Evolutionary conservation across 2,888 invertebrate species (phyloP).

Genomic region (Pomacea canaliculata): DNA sequence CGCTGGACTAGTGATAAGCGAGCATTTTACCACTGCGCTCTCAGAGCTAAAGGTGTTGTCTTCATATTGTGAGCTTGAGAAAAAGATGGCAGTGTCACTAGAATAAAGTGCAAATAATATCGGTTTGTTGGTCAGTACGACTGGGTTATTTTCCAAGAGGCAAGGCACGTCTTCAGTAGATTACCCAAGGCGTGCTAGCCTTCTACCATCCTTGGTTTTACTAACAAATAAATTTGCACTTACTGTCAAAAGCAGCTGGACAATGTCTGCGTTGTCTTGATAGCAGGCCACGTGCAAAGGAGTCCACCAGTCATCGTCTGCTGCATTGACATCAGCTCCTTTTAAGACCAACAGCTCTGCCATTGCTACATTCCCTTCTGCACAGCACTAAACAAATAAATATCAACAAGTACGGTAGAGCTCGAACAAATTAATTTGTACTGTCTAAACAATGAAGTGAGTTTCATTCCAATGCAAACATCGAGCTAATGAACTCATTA

Average conservation of each 20-base stretch:
- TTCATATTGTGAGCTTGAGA: no score
- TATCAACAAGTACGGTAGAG: not conserved
- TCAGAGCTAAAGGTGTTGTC: no score
- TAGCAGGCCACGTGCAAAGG: constrained; percentile 59
- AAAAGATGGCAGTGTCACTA: no score
- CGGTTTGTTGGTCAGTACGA: no score
- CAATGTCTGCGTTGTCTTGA: constrained; percentile 53
- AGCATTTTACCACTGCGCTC: no score
- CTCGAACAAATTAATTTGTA: not conserved
- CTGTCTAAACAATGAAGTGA: no score
- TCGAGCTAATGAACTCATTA: no score
- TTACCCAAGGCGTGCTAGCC: no score
- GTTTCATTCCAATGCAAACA: no score
- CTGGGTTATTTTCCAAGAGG: not conserved
- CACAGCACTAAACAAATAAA: constrained; percentile 44
- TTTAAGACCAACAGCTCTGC: constrained; percentile 50
- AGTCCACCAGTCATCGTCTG: constrained; percentile 60
- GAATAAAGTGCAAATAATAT: no score
- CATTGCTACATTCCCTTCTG: constrained; percentile 49
- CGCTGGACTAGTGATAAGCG: no score
- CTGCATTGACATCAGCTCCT: constrained; percentile 50
- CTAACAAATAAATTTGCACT: constrained; percentile 13
- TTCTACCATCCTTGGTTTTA: no score
- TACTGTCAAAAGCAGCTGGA: constrained; percentile 52
- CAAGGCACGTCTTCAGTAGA: not conserved